Evolutionary conservation across 2,888 invertebrate genomes (phyloP).

Genomic region (Desoria tigrina): DNA sequence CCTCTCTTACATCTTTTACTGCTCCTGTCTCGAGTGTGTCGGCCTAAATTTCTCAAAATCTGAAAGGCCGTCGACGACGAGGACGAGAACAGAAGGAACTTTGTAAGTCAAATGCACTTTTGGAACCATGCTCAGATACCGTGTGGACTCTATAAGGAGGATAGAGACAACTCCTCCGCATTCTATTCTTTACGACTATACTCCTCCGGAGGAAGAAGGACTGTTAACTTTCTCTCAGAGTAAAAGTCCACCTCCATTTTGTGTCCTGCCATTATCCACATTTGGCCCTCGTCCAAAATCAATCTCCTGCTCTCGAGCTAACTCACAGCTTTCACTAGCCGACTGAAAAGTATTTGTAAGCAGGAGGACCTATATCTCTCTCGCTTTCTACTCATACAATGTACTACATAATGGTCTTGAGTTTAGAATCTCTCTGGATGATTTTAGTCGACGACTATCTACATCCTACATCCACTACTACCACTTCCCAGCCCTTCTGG

Average conservation of each 20-base stretch:
- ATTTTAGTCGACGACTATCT: too few species aligned
- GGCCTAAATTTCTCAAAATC: slow-evolving; percentile 1
- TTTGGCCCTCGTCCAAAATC: slow-evolving; percentile 23
- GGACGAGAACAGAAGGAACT: neutral
- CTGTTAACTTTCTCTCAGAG: slow-evolving; percentile 1
- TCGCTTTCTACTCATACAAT: too few species aligned
- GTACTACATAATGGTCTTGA: too few species aligned
- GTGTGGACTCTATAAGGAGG: neutral
- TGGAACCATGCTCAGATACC: neutral
- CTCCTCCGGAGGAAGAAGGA: too few species aligned
- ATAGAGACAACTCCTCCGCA: too few species aligned
- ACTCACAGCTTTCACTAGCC: slow-evolving; percentile 11
- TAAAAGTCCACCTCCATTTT: slow-evolving; percentile 26
- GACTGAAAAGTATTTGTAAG: neutral
- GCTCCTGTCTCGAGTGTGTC: slow-evolving; percentile 10
- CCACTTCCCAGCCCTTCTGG: too few species aligned
- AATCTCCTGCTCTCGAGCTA: neutral
- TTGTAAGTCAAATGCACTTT: slow-evolving; percentile 14
- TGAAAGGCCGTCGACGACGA: neutral
- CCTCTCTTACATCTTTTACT: slow-evolving; percentile 13
- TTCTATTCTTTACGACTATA: too few species aligned
- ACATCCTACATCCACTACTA: too few species aligned
- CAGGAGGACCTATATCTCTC: too few species aligned
- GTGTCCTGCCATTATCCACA: slow-evolving; percentile 24
- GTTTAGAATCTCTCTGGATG: too few species aligned